phyloP scores from a whole-genome alignment of 1,140 invertebrate genomes.

The Psix sp. region DNA sequence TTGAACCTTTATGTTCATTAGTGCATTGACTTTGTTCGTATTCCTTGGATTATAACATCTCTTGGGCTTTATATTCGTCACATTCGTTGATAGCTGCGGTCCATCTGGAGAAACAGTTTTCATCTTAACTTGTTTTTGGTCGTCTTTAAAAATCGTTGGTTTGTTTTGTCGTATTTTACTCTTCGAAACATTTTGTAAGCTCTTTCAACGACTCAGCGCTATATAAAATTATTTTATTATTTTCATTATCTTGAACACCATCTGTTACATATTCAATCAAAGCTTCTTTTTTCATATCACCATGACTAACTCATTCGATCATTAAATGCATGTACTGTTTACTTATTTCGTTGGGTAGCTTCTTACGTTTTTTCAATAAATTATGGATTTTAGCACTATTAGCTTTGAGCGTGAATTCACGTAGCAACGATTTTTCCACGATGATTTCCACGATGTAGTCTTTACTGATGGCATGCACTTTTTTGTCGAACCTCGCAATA shows the following conservation, averaged over 20 bases:
- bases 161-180: constrained; percentile 15
- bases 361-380: not conserved
- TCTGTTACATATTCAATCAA: constrained; percentile 13
- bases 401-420: not conserved
- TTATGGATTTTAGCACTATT: constrained; percentile 5
- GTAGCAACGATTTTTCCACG: not conserved
- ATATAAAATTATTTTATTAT: constrained; percentile 16
- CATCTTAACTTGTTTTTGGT: too few species aligned
- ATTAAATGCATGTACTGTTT: constrained; percentile 15
- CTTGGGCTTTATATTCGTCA: not conserved
- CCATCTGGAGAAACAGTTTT: too few species aligned
- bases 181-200: constrained; percentile 3
- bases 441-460: not conserved
- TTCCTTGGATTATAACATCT: constrained; percentile 1
- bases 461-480: constrained; percentile 7
- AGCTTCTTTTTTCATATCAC: constrained; percentile 9
- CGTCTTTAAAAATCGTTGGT: constrained; percentile 3
- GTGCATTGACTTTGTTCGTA: constrained; percentile 1
- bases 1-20: not conserved
- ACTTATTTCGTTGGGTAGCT: not conserved
- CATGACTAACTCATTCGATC: constrained; percentile 12
- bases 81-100: too few species aligned
- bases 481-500: constrained; percentile 10
- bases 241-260: constrained; percentile 12
- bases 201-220: not conserved